Base-by-base conservation (phyloP, 2,113 vertebrate genomes). In the Nibea coibor region DNA sequence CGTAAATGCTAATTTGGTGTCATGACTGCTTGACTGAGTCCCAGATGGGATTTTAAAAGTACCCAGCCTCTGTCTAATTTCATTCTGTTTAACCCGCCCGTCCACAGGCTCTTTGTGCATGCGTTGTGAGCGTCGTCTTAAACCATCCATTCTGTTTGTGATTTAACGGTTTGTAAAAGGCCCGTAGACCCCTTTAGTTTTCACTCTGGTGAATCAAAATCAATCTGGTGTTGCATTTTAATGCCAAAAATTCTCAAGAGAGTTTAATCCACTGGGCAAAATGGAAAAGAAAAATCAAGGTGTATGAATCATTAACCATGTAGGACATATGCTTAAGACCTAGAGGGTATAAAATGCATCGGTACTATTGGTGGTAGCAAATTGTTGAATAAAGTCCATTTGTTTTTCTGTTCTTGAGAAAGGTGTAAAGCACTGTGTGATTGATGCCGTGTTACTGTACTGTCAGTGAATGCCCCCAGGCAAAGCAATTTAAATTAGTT, bases 1-100 rank as follows among this genome's bases (percentile, higher is more conserved):
- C 78, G 65, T 91, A 92, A 94, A 94, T 92, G 87, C 88, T 92
- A 92, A 93, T 93, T 93, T 89, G 81, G 90, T 89, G 87, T 93
- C 87, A 93, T 90, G 91, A 91, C 89, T 93, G 90, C 91, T 89
- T 89, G 86, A 88, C 78, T 90, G 81, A 84, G 84, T 84, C 87
- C 84, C 89, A 92, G 90, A 93, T 92, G 87, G 90, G 81, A 93
- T 89, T 92, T 90, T 88, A 91, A 93, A 91, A 88, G 88, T 85
- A 82, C 82, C 80, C 80, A 80, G 83, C 72, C 87, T 84, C 88
- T 85, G 76, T 93, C 84, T 92, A 89, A 93, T 93, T 92, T 90
- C 75, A 88, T 88, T 92, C 88, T 83, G 85, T 83, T 90, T 83
- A 92, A 89, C 87, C 85, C 77, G 22, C 90, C 87, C 66, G 75